These are phyloP conservation scores for Notarius lentiginosus DNA, from an alignment of 2,113 vertebrate genomes.

Conservation along the genomic window DNA sequence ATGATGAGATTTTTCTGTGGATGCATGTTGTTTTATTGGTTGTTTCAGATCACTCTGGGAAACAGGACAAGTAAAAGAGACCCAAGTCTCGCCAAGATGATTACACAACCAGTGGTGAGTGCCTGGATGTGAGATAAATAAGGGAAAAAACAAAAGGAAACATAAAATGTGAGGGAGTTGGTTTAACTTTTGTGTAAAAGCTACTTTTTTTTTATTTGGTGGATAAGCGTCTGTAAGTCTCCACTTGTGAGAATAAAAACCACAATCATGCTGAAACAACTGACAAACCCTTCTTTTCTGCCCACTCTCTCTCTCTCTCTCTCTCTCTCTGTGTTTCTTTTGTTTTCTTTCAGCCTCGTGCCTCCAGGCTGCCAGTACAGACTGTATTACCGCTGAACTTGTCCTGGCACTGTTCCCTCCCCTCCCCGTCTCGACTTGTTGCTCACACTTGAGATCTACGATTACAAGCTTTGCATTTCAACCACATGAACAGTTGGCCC, in stretches of 20 bases:
- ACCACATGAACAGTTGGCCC: not conserved
- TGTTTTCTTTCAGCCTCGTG: slow-evolving; percentile 2
- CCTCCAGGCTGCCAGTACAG: slow-evolving; percentile 5
- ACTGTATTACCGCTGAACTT: slow-evolving; percentile 28
- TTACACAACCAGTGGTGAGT: slow-evolving; percentile 60
- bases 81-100: slow-evolving; percentile 59
- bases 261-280: not conserved
- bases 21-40: not conserved
- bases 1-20: not conserved
- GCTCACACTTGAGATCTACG: not conserved
- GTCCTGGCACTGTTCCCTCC: slow-evolving; percentile 9
- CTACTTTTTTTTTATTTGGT: not conserved
- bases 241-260: not conserved
- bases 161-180: too few relatives aligned
- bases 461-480: slow-evolving; percentile 2
- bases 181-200: not conserved
- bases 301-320: not conserved
- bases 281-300: not conserved
- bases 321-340: slow-evolving; percentile 2
- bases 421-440: slow-evolving; percentile 2
- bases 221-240: not conserved
- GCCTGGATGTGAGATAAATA: too few relatives aligned
- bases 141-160: too few relatives aligned
- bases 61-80: slow-evolving; percentile 56
- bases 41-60: not conserved